A percentile compares a stretch with the other conserved stretches of the same genome.
phyloP scores from a whole-genome alignment of 2,113 vertebrate species.

The Bubo scandiacus region DNA sequence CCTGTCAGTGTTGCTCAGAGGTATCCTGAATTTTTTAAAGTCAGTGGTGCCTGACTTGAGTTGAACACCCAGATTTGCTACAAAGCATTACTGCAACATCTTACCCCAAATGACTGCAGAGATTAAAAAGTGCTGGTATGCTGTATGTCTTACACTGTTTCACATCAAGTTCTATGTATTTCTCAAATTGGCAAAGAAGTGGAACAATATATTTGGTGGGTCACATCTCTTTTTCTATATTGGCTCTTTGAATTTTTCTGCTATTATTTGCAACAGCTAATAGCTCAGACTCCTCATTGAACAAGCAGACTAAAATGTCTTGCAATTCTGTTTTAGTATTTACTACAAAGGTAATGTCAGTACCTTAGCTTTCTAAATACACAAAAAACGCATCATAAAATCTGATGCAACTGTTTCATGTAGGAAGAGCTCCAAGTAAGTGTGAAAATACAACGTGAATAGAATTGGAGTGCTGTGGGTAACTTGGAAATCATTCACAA shows the following conservation, averaged over 20 bases:
- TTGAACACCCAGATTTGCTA: neutral
- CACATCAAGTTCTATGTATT: neutral
- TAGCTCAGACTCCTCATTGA: neutral
- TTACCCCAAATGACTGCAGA: neutral
- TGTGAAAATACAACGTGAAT: neutral
- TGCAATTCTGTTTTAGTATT: neutral
- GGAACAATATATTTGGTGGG: neutral
- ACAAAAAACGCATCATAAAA: neutral
- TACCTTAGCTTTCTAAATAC: neutral
- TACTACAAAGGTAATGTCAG: neutral
- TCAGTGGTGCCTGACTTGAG: neutral
- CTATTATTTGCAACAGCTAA: neutral
- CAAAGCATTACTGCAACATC: neutral
- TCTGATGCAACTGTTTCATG: neutral
- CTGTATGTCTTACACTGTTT: neutral
- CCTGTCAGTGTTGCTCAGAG: neutral
- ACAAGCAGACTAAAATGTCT: neutral
- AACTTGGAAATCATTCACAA: neutral
- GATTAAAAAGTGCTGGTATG: neutral
- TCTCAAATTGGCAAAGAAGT: neutral
- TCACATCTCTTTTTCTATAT: neutral
- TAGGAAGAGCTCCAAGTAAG: neutral
- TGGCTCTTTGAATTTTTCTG: neutral
- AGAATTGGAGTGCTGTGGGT: neutral
- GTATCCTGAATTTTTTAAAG: neutral